Percentiles rank a stretch among this genome's conserved stretches.
These are phyloP conservation scores for Papilio xuthus DNA, from an alignment of 1,140 invertebrate species.

Conservation along the genomic window DNA sequence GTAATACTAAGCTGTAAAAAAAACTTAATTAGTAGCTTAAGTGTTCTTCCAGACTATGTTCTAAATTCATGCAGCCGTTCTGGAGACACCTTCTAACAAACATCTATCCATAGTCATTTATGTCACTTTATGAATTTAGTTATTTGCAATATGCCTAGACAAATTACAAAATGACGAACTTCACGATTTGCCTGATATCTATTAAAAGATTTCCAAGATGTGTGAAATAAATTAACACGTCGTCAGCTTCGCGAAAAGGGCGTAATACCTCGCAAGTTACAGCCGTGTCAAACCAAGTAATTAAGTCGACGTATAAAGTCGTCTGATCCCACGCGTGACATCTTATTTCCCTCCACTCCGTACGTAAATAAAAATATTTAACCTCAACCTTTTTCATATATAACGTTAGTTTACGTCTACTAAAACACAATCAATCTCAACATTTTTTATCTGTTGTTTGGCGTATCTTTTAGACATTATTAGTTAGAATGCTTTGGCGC, in stretches of 20 bases:
- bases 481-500: no score
- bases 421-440: no score
- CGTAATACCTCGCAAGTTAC: background rate
- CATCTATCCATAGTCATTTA: no score
- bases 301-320: conserved; percentile 17
- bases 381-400: background rate
- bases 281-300: conserved; percentile 1
- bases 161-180: background rate
- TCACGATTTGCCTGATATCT: background rate
- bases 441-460: background rate
- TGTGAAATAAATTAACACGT: background rate
- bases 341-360: background rate
- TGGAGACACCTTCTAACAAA: no score
- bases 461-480: no score
- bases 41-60: no score
- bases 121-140: no score
- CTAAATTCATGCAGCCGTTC: no score
- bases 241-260: background rate
- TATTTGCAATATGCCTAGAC: background rate
- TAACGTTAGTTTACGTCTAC: no score
- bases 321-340: conserved; percentile 25
- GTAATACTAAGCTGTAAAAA: no score
- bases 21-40: no score
- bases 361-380: background rate
- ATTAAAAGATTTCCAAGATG: conserved; percentile 18